Evolutionary conservation across 2,888 invertebrate genomes (phyloP).

Genomic region (Oegoconia quadripuncta): DNA sequence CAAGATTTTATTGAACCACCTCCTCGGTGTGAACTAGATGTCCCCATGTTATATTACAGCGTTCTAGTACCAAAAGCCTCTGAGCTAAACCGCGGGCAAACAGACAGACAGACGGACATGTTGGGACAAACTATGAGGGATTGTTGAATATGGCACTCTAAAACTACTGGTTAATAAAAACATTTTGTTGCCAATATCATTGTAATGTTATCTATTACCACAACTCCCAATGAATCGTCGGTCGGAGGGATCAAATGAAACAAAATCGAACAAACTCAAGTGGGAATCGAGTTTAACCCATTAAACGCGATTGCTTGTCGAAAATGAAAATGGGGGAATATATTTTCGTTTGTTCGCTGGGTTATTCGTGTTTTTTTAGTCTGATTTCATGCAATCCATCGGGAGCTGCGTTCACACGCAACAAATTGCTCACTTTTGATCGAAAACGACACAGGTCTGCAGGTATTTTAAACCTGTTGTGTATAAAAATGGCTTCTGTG

Average conservation of each 20-base stretch:
- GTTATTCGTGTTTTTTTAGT: conserved; percentile 58
- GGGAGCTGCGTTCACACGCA: conserved; percentile 63
- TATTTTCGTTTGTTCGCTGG: conserved; percentile 63
- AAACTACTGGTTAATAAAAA: no score
- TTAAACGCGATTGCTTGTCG: conserved; percentile 73
- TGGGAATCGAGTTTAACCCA: conserved; percentile 69
- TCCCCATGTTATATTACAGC: no score
- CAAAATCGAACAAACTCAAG: conserved; percentile 71
- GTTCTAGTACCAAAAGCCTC: no score
- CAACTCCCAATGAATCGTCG: conserved; percentile 49
- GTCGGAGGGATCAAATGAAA: conserved; percentile 62
- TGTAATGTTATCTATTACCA: no score
- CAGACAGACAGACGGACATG: no score
- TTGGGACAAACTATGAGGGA: no score
- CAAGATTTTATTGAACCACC: no score
- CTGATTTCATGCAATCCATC: conserved; percentile 65
- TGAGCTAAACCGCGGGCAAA: no score
- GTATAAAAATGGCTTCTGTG: no score
- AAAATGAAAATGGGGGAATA: conserved; percentile 72
- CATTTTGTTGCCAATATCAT: no score
- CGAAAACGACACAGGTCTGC: conserved; percentile 35
- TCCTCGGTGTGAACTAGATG: no score
- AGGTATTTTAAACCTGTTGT: conserved; percentile 12
- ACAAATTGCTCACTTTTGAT: conserved; percentile 65
- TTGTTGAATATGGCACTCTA: no score